These are phyloP conservation scores for Erpetoichthys calabaricus DNA, from an alignment of 2,797 vertebrate genomes.

Conservation along the genomic window DNA sequence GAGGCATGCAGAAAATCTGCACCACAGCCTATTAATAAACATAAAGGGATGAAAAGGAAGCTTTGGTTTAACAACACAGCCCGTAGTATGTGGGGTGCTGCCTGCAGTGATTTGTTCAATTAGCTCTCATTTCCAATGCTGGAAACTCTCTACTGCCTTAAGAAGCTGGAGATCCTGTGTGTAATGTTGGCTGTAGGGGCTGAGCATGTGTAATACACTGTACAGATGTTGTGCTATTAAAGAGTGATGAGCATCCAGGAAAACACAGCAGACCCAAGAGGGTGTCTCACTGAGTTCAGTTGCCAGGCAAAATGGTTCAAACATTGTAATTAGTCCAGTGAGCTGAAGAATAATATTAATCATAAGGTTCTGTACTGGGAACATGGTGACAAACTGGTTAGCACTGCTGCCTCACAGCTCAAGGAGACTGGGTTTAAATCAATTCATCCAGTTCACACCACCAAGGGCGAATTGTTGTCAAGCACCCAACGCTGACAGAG, in stretches of 20 bases:
- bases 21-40: slow-evolving; percentile 42
- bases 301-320: too few species aligned
- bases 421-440: too few species aligned
- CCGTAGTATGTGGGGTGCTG: slow-evolving; percentile 18
- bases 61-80: slow-evolving; percentile 16
- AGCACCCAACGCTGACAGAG: too few species aligned
- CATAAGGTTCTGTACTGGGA: too few species aligned
- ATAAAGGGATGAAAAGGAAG: slow-evolving; percentile 21
- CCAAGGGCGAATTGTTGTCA: too few species aligned
- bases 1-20: slow-evolving; percentile 18
- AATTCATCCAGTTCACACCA: too few species aligned
- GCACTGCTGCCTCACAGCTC: too few species aligned
- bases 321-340: too few species aligned
- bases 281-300: too few species aligned
- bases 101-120: slow-evolving; percentile 38
- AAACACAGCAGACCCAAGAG: not conserved
- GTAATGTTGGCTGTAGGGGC: slow-evolving; percentile 17
- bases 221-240: slow-evolving; percentile 18
- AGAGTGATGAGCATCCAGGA: slow-evolving; percentile 8
- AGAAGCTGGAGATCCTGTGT: not conserved
- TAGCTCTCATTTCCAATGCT: slow-evolving; percentile 23
- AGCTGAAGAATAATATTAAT: too few species aligned
- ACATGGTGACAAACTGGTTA: too few species aligned
- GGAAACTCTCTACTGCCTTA: not conserved
- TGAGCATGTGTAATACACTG: slow-evolving; percentile 10